Base-by-base conservation (phyloP, 2,797 vertebrate species). In the Gallirallus australis region DNA sequence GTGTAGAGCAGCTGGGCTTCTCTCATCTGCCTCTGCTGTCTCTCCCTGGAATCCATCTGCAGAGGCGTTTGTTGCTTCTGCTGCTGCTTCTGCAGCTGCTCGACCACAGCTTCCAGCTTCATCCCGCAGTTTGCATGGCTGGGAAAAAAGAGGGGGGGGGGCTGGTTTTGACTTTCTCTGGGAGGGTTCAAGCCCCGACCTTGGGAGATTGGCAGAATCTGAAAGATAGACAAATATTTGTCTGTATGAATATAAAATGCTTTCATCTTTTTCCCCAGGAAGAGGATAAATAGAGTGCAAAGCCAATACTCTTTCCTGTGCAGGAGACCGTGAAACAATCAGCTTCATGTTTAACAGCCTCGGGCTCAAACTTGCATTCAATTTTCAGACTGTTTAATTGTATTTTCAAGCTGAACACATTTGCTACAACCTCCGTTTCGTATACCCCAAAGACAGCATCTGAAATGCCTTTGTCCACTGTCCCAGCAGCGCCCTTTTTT, bases 21-120 rank as follows among this genome's bases (percentile, higher is more conserved):
- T 47, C 99, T 98, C 60, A 98, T 96, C 86, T 99, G 99, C 88
- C 98, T 98, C 79, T 98, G 99, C 80, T 99, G 98, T 75, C 98
- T 98, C 96, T 99, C 99, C 78, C 98, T 91, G 93, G 97, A 93
- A 92, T 98, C 98, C 99, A 99, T 98, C 93, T 98, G 98, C 95
- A 98, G 95, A 61, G 98, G 98, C 40, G 97, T 96, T 71, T 97
- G 98, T 86, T 99, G 99, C 79, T 98, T 98, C 94, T 99, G 98
- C 68, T 99, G 98, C 90, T 99, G 99, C 92, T 98, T 99, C 94
- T 99, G 99, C 90, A 99, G 98, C 89, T 99, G 99, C 96, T 99
- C 99, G 98, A 99, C 99, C 92, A 99, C 97, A 8, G 98, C 98
- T 94, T 98, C 98, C 83, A 99, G 98, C 97, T 99, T 99, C 98